A percentile compares a stretch with the other conserved stretches of the same genome.
These are phyloP conservation scores for Adineta ricciae DNA, from an alignment of 2,888 invertebrate genomes.

Conservation along the genomic window DNA sequence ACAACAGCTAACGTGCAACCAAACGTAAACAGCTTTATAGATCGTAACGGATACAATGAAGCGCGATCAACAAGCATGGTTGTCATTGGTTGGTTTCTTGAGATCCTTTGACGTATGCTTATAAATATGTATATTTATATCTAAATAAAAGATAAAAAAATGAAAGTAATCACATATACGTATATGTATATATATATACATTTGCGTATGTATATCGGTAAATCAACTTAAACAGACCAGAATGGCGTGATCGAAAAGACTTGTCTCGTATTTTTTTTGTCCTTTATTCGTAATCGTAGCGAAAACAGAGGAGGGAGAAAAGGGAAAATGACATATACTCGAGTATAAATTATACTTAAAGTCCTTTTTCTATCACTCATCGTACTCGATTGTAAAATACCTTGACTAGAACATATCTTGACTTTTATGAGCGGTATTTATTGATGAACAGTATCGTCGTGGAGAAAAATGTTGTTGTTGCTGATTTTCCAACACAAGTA, in stretches of 20 bases:
- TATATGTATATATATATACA: background rate
- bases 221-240: background rate
- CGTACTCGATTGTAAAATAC: too few relatives aligned
- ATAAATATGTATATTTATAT: background rate
- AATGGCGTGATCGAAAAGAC: background rate
- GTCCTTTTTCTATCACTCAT: too few relatives aligned
- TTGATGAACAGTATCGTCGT: background rate
- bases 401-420: background rate
- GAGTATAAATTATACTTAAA: too few relatives aligned
- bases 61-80: background rate
- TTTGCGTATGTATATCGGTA: background rate
- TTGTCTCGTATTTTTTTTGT: background rate
- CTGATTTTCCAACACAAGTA: slow-evolving; percentile 50
- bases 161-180: background rate
- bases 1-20: slow-evolving; percentile 7
- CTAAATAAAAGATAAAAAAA: background rate
- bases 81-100: background rate
- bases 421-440: background rate
- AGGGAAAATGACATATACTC: too few relatives aligned
- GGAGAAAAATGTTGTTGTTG: background rate
- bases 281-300: background rate
- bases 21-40: background rate
- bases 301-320: background rate
- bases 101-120: background rate
- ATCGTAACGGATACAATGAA: background rate